Base-by-base conservation (phyloP, 2,113 vertebrate species). In the Agapornis roseicollis region DNA sequence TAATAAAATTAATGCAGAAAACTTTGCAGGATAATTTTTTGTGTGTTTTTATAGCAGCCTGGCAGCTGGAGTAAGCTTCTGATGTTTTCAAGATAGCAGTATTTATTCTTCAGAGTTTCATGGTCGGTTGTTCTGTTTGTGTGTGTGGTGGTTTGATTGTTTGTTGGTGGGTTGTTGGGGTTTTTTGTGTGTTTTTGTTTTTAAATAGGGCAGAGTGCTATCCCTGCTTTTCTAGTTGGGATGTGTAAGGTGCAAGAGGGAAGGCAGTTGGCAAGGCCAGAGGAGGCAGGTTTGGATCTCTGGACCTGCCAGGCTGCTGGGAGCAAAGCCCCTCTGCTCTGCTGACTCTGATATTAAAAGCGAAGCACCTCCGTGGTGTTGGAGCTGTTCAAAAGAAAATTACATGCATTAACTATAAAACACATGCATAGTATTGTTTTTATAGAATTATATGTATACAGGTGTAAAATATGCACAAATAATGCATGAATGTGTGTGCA, bases 371-470 rank as follows among this genome's bases (percentile, higher is more conserved):
- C 0, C 4, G 24, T 29, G 23, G 7, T 11, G 13, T 5, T 73
- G 41, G 41, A 42, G 79, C 7, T 41, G 7, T 44, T 77, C 2
- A 6, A 46, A 76, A 37, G 65, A 39, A 58, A 63, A 70, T 42
- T 11, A 22, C 39, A 24, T 13, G 11, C 0, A 0, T 29, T 58
- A n/a, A 24, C 20, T 27, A 5, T 53, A 68, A 80, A 94, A 74
- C 44, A 42, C 0, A 1, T 4, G 3, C 4, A 2, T 9, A 3
- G 11, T 47, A 50, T 50, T 1, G 5, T 50, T 93, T 90, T 31
- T 35, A 29, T 42, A 55, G 35, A 64, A 71, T 78, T 46, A 17
- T 0, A 11, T 11, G 2, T 17, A 33, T 73, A 9, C 2, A 65
- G 10, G 15, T 64, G 33, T 74, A 44, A 86, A 93, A 68, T 31